phyloP scores from a whole-genome alignment of 1,140 invertebrate genomes.

The Scaptodrosophila lebanonensis region DNA sequence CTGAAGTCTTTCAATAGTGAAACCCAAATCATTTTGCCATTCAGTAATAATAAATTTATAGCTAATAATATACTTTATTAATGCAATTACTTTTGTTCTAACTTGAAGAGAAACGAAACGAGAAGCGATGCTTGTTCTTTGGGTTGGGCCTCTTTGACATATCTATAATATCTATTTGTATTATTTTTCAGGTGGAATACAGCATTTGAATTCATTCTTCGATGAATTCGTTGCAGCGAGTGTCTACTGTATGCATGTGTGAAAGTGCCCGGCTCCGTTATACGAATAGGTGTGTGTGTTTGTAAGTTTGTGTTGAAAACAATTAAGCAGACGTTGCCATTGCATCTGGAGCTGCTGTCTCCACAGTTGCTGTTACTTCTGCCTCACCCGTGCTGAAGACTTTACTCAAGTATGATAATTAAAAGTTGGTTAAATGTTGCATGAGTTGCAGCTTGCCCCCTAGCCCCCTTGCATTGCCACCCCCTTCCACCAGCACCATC shows the following conservation, averaged over 20 bases:
- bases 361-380: not conserved
- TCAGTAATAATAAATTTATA: no score
- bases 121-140: no score
- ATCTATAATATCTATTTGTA: no score
- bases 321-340: slow-evolving; percentile 34
- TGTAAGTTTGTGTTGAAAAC: slow-evolving; percentile 25
- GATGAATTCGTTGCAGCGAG: no score
- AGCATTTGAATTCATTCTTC: no score
- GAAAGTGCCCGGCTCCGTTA: not conserved
- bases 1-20: no score
- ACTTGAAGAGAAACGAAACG: no score
- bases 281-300: slow-evolving; percentile 20
- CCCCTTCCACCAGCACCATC: not conserved
- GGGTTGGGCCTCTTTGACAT: no score
- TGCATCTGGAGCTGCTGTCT: slow-evolving; percentile 17
- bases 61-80: no score
- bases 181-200: no score
- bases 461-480: not conserved
- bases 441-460: slow-evolving; percentile 63
- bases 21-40: no score
- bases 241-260: slow-evolving; percentile 2
- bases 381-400: slow-evolving; percentile 20
- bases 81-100: no score
- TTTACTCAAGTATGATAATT: slow-evolving; percentile 63
- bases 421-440: slow-evolving; percentile 72